Evolutionary conservation across 1,140 invertebrate species (phyloP).

Genomic region (Drosophila baimaii): DNA sequence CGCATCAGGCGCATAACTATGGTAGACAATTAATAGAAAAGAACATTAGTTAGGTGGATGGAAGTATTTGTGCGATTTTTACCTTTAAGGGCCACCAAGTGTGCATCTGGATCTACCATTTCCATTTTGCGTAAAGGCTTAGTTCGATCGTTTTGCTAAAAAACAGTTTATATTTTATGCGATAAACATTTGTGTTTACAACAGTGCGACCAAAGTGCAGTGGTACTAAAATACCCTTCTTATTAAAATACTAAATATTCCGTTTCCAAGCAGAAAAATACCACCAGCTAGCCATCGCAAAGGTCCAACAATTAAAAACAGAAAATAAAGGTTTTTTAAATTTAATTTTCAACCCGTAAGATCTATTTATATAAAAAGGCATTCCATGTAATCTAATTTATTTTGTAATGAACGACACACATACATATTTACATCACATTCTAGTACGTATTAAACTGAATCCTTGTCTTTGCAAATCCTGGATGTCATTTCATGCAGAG

Average conservation of each 20-base stretch:
- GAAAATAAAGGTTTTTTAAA: background rate
- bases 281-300: too few relatives aligned
- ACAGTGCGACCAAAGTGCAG: conserved; percentile 7
- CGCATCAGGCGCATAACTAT: conserved; percentile 68
- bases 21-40: background rate
- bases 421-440: conserved; percentile 39
- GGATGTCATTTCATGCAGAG: conserved; percentile 91
- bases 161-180: background rate
- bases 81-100: conserved; percentile 72
- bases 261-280: background rate
- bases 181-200: conserved; percentile 23
- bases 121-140: conserved; percentile 45
- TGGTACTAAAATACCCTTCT: background rate
- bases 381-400: conserved; percentile 11
- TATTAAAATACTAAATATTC: conserved; percentile 11
- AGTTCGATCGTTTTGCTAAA: background rate
- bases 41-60: background rate
- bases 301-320: background rate
- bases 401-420: conserved; percentile 17
- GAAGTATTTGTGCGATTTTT: too few relatives aligned
- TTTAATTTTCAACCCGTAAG: background rate
- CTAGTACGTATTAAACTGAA: conserved; percentile 9
- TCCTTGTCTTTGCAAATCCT: conserved; percentile 87
- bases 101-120: conserved; percentile 51
- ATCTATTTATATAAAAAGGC: background rate